Percentiles rank a stretch among this genome's conserved stretches.
phyloP scores from a whole-genome alignment of 2,797 vertebrate genomes.

The Podargus strigoides region DNA sequence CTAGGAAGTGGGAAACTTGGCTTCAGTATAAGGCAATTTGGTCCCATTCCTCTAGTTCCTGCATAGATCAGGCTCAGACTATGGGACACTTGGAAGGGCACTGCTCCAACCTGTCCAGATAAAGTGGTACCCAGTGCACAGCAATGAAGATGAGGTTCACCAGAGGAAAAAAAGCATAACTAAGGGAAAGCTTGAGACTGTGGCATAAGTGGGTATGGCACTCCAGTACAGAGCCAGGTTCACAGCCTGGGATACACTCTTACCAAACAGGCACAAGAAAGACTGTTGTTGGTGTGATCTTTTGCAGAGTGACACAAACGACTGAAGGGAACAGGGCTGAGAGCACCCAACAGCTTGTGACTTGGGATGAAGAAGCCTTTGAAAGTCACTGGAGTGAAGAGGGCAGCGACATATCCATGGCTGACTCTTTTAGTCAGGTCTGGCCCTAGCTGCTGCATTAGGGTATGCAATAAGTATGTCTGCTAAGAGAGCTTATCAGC shows the following conservation, averaged over 20 bases:
- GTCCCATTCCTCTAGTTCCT: neutral
- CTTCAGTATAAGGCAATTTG: neutral
- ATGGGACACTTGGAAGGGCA: neutral
- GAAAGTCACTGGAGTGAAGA: neutral
- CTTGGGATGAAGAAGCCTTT: neutral
- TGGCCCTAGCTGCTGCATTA: neutral
- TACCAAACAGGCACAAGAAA: neutral
- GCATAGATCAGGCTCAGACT: neutral
- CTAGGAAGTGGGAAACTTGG: neutral
- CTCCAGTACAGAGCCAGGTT: neutral
- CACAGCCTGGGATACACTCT: neutral
- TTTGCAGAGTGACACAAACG: neutral
- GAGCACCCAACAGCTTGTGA: neutral
- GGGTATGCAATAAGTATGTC: neutral
- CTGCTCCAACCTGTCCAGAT: neutral
- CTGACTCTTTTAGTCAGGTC: neutral
- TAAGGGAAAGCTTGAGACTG: neutral
- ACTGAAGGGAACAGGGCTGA: no score
- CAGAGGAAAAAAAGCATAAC: neutral
- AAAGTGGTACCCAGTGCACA: accelerated
- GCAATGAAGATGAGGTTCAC: neutral
- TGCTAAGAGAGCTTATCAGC: neutral
- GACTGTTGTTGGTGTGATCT: neutral
- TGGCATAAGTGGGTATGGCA: neutral
- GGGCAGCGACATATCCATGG: neutral